Evolutionary conservation across 2,113 vertebrate genomes (phyloP), one percentile per base, ranked within the genome.

Genomic region (Desmodus rotundus): DNA sequence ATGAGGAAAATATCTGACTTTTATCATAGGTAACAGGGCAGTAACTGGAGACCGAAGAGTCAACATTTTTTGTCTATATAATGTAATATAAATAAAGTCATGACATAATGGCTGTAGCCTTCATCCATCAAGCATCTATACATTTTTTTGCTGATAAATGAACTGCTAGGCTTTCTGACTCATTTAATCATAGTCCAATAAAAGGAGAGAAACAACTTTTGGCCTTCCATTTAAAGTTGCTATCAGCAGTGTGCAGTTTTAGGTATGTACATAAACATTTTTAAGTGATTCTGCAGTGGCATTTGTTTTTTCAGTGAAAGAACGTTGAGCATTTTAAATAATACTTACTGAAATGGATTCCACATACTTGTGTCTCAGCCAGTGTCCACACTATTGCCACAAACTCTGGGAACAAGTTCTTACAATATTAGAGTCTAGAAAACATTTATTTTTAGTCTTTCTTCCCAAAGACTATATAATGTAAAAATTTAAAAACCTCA

Each of bases 21-120:
- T 94, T 97, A 83, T 89, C n/a, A 94, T 50, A 95, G 89, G 94
- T 97, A 97, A 97, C 82, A 94, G 78, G 61, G 89, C 67, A 97
- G 72, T 96, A 97, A 95, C 82, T 81, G 14, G 67, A 97, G 33
- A 36, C 16, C 89, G 50, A 95, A 84, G 45, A 94, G 88, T 85
- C 97, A 41, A 77, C 94, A 65, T 96, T 61, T 84, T 78, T 96
- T 96, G 52, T 96, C 83, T 97, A 1, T 94, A 86, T 89, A 98
- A 93, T 86, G 80, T 97, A 93, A 95, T 97, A 95, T 76, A 98
- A 98, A 98, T 96, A 43, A 95, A 97, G 86, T 94, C 77, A 70
- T 96, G 96, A 63, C 58, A 76, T 89, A 97, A 97, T 92, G 94
- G 74, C 97, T 95, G 65, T 91, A 47, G 86, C 78, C 65, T 67